These are phyloP conservation scores for Styela plicata DNA, from an alignment of 23 tunicate genomes.

Conservation along the genomic window DNA sequence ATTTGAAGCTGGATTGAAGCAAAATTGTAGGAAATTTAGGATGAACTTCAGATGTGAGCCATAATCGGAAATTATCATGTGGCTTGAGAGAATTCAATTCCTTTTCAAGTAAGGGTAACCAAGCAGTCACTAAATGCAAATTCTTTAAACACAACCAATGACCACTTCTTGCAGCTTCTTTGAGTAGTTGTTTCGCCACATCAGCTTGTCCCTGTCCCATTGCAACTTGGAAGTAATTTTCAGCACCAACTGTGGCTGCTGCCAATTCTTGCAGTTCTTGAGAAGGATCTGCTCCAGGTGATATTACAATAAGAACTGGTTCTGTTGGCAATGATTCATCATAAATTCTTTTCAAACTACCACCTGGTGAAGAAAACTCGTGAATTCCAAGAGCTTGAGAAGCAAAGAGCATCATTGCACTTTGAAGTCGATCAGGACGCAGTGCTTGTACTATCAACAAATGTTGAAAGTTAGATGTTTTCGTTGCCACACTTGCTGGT, in stretches of 20 bases:
- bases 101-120: slow-evolving; percentile 84
- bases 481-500: slow-evolving; percentile 53
- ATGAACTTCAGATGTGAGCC: slow-evolving; percentile 93
- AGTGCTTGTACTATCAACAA: slow-evolving; percentile 85
- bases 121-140: slow-evolving; percentile 80
- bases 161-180: slow-evolving; percentile 83
- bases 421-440: slow-evolving; percentile 86
- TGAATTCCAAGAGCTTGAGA: slow-evolving; percentile 46
- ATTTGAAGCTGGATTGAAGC: slow-evolving; percentile 70
- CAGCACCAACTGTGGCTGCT: slow-evolving; percentile 42
- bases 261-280: slow-evolving; percentile 90
- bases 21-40: slow-evolving; percentile 69
- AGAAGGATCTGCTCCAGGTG: slow-evolving; percentile 91
- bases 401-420: slow-evolving; percentile 76
- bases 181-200: slow-evolving; percentile 59
- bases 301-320: slow-evolving; percentile 74
- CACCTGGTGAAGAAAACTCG: slow-evolving; percentile 69
- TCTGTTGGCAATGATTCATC: slow-evolving; percentile 48
- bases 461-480: slow-evolving; percentile 81
- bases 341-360: slow-evolving; percentile 57
- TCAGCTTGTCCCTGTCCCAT: slow-evolving; percentile 94
- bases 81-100: slow-evolving; percentile 66
- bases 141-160: slow-evolving; percentile 93
- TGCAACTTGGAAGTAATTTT: slow-evolving; percentile 88
- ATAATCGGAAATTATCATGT: slow-evolving; percentile 80